Percentiles rank a stretch among this genome's conserved stretches.
phyloP scores from a whole-genome alignment of 2,113 vertebrate genomes.

The Sinocyclocheilus anophthalmus region DNA sequence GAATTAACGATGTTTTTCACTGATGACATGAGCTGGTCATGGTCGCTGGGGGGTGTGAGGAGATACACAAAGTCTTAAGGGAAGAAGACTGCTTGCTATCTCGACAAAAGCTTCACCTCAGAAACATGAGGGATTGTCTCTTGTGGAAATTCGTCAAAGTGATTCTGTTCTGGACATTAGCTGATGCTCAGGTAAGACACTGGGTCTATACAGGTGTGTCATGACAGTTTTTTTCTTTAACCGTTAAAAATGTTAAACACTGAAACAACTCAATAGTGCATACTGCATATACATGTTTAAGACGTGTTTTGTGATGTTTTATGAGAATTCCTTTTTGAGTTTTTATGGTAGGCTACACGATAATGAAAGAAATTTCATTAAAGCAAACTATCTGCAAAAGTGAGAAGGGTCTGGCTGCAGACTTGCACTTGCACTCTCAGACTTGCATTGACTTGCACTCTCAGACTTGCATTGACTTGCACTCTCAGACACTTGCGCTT shows the following conservation, averaged over 20 bases:
- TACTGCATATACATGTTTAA: too few species aligned
- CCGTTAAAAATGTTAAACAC: too few species aligned
- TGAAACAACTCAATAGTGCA: background rate
- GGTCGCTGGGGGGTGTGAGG: background rate
- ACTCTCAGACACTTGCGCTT: too few species aligned
- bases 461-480: too few species aligned
- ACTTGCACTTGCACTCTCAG: too few species aligned
- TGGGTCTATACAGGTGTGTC: background rate
- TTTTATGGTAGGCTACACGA: background rate
- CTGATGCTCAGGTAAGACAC: conserved; percentile 60
- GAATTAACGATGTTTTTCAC: conserved; percentile 9
- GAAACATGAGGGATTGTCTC: conserved; percentile 46
- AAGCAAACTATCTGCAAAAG: background rate
- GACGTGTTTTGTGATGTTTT: background rate
- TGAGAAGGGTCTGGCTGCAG: too few species aligned
- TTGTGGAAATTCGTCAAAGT: conserved; percentile 54
- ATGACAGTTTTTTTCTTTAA: background rate
- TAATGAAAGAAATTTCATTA: background rate
- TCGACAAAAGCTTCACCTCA: background rate
- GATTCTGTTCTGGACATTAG: conserved; percentile 54
- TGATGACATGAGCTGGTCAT: background rate
- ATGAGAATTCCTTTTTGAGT: background rate
- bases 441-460: too few species aligned
- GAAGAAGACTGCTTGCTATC: background rate
- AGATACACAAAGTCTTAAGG: background rate